These are phyloP conservation scores for Zonitis immaculata DNA, from an alignment of 2,888 invertebrate genomes.

Conservation along the genomic window DNA sequence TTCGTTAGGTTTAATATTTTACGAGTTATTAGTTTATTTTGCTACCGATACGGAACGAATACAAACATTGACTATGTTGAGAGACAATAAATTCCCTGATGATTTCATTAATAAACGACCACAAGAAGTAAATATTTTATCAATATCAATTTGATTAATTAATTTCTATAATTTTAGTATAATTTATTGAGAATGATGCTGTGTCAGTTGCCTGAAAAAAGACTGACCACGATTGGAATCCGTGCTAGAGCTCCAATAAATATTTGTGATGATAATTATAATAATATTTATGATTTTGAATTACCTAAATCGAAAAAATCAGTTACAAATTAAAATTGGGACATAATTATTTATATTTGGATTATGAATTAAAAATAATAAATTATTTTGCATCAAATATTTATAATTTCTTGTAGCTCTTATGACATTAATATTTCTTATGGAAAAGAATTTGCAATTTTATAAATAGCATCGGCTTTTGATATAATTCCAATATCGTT, in stretches of 20 bases:
- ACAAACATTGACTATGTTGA: slow-evolving; percentile 59
- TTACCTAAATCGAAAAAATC: slow-evolving; percentile 43
- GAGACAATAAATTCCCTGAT: slow-evolving; percentile 64
- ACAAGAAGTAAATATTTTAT: slow-evolving; percentile 58
- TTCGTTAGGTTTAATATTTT: slow-evolving; percentile 88
- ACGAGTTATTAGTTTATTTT: slow-evolving; percentile 88
- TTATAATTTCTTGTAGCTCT: neutral
- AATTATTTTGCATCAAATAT: neutral
- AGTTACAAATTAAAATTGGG: neutral
- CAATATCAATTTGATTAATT: slow-evolving; percentile 2
- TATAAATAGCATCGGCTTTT: slow-evolving; percentile 31
- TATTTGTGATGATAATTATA: slow-evolving; percentile 43
- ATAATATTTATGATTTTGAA: slow-evolving; percentile 52
- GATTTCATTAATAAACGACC: slow-evolving; percentile 62
- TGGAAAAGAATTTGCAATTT: slow-evolving; percentile 17
- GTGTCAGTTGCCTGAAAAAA: slow-evolving; percentile 62
- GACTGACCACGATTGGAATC: slow-evolving; percentile 74
- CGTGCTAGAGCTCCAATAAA: slow-evolving; percentile 58
- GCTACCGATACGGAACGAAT: slow-evolving; percentile 87
- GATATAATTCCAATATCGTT: slow-evolving; percentile 43
- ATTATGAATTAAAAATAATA: neutral
- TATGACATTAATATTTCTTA: slow-evolving; percentile 3
- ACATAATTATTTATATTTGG: neutral
- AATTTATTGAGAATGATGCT: slow-evolving; percentile 73
- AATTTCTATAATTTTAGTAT: slow-evolving; percentile 52